Evolutionary conservation across 1,140 invertebrate genomes (phyloP).

Genomic region (Temnothorax longispinosus): DNA sequence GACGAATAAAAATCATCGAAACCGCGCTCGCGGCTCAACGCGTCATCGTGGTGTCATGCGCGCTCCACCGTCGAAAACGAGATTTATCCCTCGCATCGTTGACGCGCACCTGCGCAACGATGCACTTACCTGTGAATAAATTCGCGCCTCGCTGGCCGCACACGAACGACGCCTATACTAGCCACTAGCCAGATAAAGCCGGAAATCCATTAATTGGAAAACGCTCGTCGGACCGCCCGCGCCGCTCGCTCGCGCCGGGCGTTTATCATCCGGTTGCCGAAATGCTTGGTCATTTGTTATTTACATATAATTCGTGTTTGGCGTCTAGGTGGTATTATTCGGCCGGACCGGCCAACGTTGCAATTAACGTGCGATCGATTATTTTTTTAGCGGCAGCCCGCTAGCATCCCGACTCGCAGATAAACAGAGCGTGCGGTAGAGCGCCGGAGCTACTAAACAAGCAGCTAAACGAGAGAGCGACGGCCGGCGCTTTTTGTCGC

Average conservation of each 20-base stretch:
- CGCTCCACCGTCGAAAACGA: slow-evolving; percentile 54
- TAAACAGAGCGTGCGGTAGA: not conserved
- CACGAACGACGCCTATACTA: slow-evolving; percentile 68
- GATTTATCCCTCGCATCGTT: slow-evolving; percentile 58
- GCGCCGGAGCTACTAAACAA: not conserved
- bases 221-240: slow-evolving; percentile 76
- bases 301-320: slow-evolving; percentile 79
- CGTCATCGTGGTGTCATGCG: slow-evolving; percentile 55
- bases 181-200: slow-evolving; percentile 77
- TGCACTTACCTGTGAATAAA: slow-evolving; percentile 78
- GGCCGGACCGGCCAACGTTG: slow-evolving; percentile 70
- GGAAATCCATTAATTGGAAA: slow-evolving; percentile 85
- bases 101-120: slow-evolving; percentile 48
- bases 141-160: slow-evolving; percentile 73
- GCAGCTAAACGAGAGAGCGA: not conserved
- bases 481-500: not conserved
- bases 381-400: slow-evolving; percentile 67
- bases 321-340: slow-evolving; percentile 69
- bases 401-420: not conserved
- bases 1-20: slow-evolving; percentile 58
- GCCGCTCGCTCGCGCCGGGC: slow-evolving; percentile 57
- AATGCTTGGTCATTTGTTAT: slow-evolving; percentile 78
- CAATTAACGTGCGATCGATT: slow-evolving; percentile 73
- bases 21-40: slow-evolving; percentile 51
- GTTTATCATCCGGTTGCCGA: slow-evolving; percentile 75